phyloP scores from a whole-genome alignment of 2,888 invertebrate species.

The Leptopterna dolabrata region DNA sequence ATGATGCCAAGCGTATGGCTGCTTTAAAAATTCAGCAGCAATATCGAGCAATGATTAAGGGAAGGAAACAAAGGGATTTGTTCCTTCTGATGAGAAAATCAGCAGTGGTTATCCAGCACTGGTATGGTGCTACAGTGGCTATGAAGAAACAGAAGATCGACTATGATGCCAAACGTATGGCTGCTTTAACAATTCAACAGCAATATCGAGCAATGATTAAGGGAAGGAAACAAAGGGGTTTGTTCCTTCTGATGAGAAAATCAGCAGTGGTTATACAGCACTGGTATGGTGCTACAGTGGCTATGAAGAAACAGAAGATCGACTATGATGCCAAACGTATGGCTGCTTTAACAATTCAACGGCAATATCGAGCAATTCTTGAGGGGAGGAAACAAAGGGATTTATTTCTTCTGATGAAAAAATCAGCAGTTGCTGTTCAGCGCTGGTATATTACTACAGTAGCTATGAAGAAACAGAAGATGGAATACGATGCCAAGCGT shows the following conservation, averaged over 20 bases:
- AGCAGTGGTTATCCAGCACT: not conserved
- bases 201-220: not conserved
- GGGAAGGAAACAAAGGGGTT: not conserved
- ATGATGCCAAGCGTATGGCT: too few relatives aligned
- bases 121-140: not conserved
- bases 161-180: not conserved
- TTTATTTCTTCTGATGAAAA: not conserved
- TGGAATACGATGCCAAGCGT: not conserved
- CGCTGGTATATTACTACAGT: not conserved
- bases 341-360: slow-evolving; percentile 1
- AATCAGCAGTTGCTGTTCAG: not conserved
- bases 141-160: not conserved
- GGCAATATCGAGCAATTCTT: not conserved
- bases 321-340: not conserved
- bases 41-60: not conserved
- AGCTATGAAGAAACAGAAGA: not conserved
- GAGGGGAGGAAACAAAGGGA: not conserved
- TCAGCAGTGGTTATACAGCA: slow-evolving; percentile 19
- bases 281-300: slow-evolving; percentile 18
- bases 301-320: slow-evolving; percentile 10
- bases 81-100: not conserved
- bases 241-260: not conserved
- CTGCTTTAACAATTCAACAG: slow-evolving; percentile 6
- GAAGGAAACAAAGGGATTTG: not conserved
- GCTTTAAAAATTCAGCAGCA: too few relatives aligned